Base-by-base conservation (phyloP, 1,140 invertebrate genomes). In the Nephotettix cincticeps region DNA sequence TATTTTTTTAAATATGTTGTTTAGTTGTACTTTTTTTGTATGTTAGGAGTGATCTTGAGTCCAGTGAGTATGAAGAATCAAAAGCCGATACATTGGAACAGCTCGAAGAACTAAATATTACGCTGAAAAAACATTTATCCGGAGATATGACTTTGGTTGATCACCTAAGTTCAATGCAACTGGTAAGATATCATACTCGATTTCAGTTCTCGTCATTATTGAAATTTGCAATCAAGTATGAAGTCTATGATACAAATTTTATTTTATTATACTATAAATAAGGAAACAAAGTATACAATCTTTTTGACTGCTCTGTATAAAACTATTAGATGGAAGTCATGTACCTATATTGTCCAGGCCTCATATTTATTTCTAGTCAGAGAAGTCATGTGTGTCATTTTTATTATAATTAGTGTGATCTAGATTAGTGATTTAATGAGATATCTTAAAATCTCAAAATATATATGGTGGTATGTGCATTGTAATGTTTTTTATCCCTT, bases 21-120 rank as follows among this genome's bases (percentile, higher is more conserved):
- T n/a, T n/a, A n/a, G n/a, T n/a, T n/a, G n/a, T n/a, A n/a, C n/a
- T n/a, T n/a, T n/a, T 36, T 36, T 36, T 36, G 14, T 36, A 6
- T 36, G 32, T 36, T 14, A 91, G 91, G 78, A 83, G 85, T 77
- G 88, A 90, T 25, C 74, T 93, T 40, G 87, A 89, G 13, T 74
- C 77, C 13, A 83, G 84, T 45, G 90, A 91, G 79, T 93, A 92
- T 81, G 84, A 89, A 72, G 90, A 92, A 79, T 87, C 86, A 19
- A 90, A 88, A 79, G 80, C 86, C 74, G 90, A 92, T 71, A 93
- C 91, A 0, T 81, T 91, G 74, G 90, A 93, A 71, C 91, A 93
- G 77, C 78, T 93, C 21, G 86, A 87, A 76, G 91, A 93, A 80
- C 88, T 93, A 71, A 89, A 90, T 77, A 83, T 86, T 36, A 90